phyloP scores from a whole-genome alignment of 1,140 invertebrate species.

The Pteromalus puparum region DNA sequence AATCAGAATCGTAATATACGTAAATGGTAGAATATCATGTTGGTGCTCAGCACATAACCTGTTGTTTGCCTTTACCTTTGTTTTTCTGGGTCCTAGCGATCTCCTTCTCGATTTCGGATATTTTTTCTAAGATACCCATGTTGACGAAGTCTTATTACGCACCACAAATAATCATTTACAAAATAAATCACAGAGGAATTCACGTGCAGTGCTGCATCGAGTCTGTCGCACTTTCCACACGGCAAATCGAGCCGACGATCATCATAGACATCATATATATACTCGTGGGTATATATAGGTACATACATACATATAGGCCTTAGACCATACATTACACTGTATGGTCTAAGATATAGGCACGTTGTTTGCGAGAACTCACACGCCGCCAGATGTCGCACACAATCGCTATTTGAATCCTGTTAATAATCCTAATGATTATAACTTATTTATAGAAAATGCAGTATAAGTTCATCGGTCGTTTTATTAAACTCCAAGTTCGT shows the following conservation, averaged over 20 bases:
- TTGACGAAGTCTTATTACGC: slow-evolving; percentile 18
- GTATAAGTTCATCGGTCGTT: too few relatives aligned
- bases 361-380: too few relatives aligned
- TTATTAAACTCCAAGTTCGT: too few relatives aligned
- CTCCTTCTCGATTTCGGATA: slow-evolving; percentile 98
- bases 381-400: too few relatives aligned
- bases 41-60: slow-evolving; percentile 37
- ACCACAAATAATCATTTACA: slow-evolving; percentile 27
- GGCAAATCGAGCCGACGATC: neutral
- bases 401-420: too few relatives aligned
- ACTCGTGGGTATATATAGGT: neutral
- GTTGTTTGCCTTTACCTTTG: slow-evolving; percentile 85
- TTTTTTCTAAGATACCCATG: slow-evolving; percentile 99
- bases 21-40: slow-evolving; percentile 33
- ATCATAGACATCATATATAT: neutral
- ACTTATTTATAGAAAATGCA: too few relatives aligned
- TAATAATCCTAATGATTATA: too few relatives aligned
- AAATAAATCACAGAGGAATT: slow-evolving; percentile 17
- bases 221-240: neutral
- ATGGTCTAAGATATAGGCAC: too few relatives aligned
- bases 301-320: too few relatives aligned
- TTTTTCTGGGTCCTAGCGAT: slow-evolving; percentile 99
- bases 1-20: slow-evolving; percentile 2
- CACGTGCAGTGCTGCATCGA: slow-evolving; percentile 41
- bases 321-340: too few relatives aligned